Evolutionary conservation across 2,797 vertebrate species (phyloP).

Genomic region (Mormyrops attenuatus): DNA sequence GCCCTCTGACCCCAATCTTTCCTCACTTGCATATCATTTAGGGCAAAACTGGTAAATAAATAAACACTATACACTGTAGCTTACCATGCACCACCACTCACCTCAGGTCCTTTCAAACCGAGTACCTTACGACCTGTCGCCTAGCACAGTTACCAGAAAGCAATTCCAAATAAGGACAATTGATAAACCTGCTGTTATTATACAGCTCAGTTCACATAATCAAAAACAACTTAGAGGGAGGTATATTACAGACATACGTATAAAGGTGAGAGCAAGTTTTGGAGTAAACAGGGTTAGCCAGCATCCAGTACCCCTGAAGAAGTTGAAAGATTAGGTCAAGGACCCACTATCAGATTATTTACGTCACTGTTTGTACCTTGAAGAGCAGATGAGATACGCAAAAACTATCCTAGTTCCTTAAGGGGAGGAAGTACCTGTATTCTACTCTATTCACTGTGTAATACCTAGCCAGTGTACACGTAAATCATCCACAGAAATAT

Average conservation of each 20-base stretch:
- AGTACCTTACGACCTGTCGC: not conserved
- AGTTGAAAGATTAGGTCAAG: not conserved
- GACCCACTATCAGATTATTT: not conserved
- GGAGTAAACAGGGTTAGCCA: not conserved
- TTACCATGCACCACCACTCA: not conserved
- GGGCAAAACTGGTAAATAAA: not conserved
- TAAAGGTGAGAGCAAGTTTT: not conserved
- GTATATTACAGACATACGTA: not conserved
- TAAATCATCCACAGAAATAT: conserved; percentile 1
- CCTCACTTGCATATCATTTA: not conserved
- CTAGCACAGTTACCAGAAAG: not conserved
- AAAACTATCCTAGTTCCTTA: not conserved
- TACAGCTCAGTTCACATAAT: not conserved
- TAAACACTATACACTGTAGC: not conserved
- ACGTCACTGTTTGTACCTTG: not conserved
- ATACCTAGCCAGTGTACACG: not conserved
- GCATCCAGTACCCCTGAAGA: not conserved
- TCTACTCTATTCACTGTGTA: not conserved
- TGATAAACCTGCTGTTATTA: not conserved
- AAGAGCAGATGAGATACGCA: not conserved
- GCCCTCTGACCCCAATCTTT: not conserved
- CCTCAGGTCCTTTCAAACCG: not conserved
- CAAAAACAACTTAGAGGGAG: not conserved
- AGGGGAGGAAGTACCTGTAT: not conserved
- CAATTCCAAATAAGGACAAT: not conserved